Percentiles rank a stretch among this genome's conserved stretches.
These are phyloP conservation scores for Xestia rhomboidea DNA, from an alignment of 2,888 invertebrate species.

Conservation along the genomic window DNA sequence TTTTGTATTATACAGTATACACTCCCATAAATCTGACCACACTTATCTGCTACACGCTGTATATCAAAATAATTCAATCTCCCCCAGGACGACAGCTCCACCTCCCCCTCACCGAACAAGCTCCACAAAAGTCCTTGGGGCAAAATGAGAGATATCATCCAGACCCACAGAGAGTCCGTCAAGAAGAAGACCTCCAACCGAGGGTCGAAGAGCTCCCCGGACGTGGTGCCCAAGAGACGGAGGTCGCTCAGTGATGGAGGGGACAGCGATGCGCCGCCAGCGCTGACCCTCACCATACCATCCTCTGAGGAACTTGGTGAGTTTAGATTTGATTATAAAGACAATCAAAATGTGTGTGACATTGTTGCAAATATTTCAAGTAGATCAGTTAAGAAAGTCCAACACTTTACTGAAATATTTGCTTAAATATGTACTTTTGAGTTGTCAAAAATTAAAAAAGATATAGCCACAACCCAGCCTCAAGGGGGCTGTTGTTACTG, in stretches of 20 bases:
- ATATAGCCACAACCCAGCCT: neutral
- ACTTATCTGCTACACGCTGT: neutral
- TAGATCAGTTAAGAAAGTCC: neutral
- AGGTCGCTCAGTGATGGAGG: conserved; percentile 88
- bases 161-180: conserved; percentile 92
- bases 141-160: conserved; percentile 94
- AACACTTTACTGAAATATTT: no score
- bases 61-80: neutral
- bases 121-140: conserved; percentile 94
- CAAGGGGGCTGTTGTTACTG: neutral
- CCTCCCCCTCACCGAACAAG: conserved; percentile 89
- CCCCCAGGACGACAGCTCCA: conserved; percentile 87
- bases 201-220: conserved; percentile 84
- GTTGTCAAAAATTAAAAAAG: neutral
- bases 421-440: no score
- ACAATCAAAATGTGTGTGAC: neutral
- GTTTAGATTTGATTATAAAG: conserved; percentile 40
- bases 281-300: conserved; percentile 91
- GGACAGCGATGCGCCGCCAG: conserved; percentile 88
- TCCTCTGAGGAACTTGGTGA: conserved; percentile 91
- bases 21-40: no score
- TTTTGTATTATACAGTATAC: no score
- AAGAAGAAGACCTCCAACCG: conserved; percentile 89
- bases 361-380: neutral
- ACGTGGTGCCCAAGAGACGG: conserved; percentile 82